Conservation (phyloP, 2,113 vertebrate species). For the Falco punctatus region DNA sequence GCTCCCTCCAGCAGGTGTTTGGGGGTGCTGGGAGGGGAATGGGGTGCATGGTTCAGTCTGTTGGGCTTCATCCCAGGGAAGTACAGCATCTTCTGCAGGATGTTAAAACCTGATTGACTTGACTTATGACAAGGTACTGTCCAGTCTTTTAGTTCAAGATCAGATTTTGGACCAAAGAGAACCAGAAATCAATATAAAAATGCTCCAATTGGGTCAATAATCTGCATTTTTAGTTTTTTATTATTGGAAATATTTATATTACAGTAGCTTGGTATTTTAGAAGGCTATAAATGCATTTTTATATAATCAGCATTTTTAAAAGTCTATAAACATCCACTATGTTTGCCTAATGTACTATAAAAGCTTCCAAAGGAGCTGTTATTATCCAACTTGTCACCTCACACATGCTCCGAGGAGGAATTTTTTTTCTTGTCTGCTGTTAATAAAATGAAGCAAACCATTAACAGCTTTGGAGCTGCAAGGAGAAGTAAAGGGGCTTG, state of each 20-base stretch:
- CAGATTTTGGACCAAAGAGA: not conserved
- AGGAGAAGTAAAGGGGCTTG: conserved; percentile 32
- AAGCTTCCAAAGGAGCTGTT: conserved; percentile 65
- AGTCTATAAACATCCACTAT: conserved; percentile 62
- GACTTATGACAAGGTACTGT: not conserved
- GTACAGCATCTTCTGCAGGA: not conserved
- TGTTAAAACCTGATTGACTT: not conserved
- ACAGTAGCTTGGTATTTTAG: conserved; percentile 35
- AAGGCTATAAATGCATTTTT: conserved; percentile 51
- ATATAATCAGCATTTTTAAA: conserved; percentile 57
- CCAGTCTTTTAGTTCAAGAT: not conserved
- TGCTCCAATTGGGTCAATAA: conserved; percentile 23
- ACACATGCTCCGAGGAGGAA: conserved; percentile 49
- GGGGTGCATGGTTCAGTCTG: fast-evolving
- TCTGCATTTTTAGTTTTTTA: conserved; percentile 4
- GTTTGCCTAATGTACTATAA: conserved; percentile 49
- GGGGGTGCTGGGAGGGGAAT: not conserved
- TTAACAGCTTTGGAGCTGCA: conserved; percentile 51
- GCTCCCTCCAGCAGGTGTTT: not conserved
- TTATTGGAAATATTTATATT: conserved; percentile 65
- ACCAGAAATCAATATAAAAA: not conserved
- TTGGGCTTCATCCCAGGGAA: not conserved
- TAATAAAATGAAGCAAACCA: conserved; percentile 69
- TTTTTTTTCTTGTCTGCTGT: conserved; percentile 43
- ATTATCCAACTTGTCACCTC: conserved; percentile 70